Percentiles rank a stretch among this genome's conserved stretches.
Evolutionary conservation across 2,113 vertebrate genomes (phyloP).

Genomic region (Entosphenus tridentatus): DNA sequence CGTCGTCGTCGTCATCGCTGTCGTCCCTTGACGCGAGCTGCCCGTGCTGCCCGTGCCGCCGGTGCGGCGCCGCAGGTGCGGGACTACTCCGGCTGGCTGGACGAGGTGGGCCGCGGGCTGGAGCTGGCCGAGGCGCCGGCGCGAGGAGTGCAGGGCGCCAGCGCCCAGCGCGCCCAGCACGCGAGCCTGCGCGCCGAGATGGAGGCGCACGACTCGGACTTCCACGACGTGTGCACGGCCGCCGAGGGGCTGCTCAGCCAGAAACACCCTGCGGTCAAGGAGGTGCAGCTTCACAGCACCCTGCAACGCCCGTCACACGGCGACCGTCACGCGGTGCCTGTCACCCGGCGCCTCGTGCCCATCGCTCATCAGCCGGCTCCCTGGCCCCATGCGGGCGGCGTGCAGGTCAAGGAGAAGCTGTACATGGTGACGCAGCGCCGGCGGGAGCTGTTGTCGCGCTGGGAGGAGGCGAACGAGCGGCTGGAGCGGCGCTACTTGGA

Average conservation of each 20-base stretch:
- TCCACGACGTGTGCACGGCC: slow-evolving; percentile 19
- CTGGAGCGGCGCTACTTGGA: slow-evolving; percentile 30
- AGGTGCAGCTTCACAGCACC: slow-evolving; percentile 20
- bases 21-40: too few relatives aligned
- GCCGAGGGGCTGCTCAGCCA: slow-evolving; percentile 28
- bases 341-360: not conserved
- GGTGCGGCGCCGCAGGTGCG: slow-evolving; percentile 17
- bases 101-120: slow-evolving; percentile 29
- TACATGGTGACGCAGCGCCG: slow-evolving; percentile 21
- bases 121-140: slow-evolving; percentile 26
- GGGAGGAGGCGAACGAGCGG: slow-evolving; percentile 32
- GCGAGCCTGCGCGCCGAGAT: slow-evolving; percentile 43
- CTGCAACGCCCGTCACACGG: not conserved
- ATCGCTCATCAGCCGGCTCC: not conserved
- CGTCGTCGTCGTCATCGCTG: too few relatives aligned
- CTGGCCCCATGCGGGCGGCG: not conserved
- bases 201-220: slow-evolving; percentile 28
- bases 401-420: slow-evolving; percentile 31
- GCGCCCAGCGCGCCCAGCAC: slow-evolving; percentile 30
- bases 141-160: slow-evolving; percentile 26
- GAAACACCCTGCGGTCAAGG: slow-evolving; percentile 17
- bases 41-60: too few relatives aligned
- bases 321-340: not conserved
- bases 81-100: slow-evolving; percentile 42
- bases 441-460: slow-evolving; percentile 27